Evolutionary conservation across 2,888 invertebrate species (phyloP), one percentile per base, ranked within the genome.

Genomic region (Anarsia innoxiella): DNA sequence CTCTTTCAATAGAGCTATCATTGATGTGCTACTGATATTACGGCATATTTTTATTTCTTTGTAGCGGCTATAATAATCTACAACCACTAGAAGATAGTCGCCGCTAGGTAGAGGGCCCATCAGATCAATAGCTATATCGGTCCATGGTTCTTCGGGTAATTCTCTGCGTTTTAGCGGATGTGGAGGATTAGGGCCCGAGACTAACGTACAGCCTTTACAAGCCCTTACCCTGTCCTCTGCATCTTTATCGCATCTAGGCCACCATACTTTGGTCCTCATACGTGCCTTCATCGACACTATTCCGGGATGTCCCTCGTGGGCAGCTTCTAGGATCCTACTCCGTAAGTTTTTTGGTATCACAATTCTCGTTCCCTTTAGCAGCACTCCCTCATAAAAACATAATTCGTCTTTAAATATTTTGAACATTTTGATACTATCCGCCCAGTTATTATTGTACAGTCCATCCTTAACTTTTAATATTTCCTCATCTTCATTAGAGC

Each of bases 11-110:
- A 31, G 16, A 19, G 36, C 30, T 4, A 41, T 44, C 11, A 39
- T 40, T 2, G n/a, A 28, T n/a, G 36, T 39, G 4, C 34, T 31
- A n/a, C 34, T 39, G 8, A 10, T 35, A 8, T 28, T n/a, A 8
- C 25, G 39, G 1, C 25, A 0, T 13, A 40, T 31, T 32, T 44
- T 32, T 6, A 41, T 32, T 28, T 41, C 39, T 13, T 23, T 25
- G 12, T 40, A 41, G 10, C 41, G 32, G 19, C 35, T 45, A 14
- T 45, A 45, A 9, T 42, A 42, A n/a, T 41, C 41, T 1, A 42
- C 19, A 12, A 40, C 6, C 19, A 40, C 13, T 3, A 40, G 25
- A 2, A 44, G 8, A 25, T 44, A 41, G 19, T 41, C 33, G 2
- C 37, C 36, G 8, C 36, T 35, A 8, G 41, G 44, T 12, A 44